phyloP scores from a whole-genome alignment of 2,797 vertebrate genomes.

The Pipistrellus nathusii region DNA sequence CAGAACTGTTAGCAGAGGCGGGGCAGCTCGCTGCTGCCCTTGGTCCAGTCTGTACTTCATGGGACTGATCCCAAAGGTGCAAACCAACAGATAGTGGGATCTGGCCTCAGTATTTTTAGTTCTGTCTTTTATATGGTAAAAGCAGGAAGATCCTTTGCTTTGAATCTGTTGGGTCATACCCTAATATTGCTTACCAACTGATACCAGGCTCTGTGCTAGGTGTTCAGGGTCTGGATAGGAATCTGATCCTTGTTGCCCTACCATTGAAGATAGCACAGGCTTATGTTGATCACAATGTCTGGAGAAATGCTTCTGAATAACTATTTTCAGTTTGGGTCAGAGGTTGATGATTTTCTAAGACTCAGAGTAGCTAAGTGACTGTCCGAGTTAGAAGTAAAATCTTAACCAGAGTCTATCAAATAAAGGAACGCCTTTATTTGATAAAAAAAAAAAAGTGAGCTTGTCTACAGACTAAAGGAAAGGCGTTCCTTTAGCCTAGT shows the following conservation, averaged over 20 bases:
- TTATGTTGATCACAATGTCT: not conserved
- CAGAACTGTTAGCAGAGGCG: slow-evolving; percentile 26
- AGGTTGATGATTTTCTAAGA: not conserved
- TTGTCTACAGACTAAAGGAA: not conserved
- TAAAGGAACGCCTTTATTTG: not conserved
- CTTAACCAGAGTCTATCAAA: not conserved
- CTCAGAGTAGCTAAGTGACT: not conserved
- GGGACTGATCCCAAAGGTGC: not conserved
- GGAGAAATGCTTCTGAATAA: slow-evolving; percentile 52
- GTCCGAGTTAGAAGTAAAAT: not conserved
- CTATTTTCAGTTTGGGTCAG: not conserved
- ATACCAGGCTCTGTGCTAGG: not conserved
- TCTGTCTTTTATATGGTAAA: not conserved
- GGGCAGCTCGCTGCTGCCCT: not conserved
- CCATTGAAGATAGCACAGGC: not conserved
- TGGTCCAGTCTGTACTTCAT: slow-evolving; percentile 29
- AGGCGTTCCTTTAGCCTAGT: not conserved
- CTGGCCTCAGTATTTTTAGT: not conserved
- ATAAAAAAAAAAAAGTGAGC: too few relatives aligned
- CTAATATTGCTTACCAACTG: not conserved
- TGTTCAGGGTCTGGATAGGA: not conserved
- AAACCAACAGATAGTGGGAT: not conserved
- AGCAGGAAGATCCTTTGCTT: not conserved
- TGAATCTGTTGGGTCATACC: not conserved
- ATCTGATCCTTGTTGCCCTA: not conserved